phyloP scores from a whole-genome alignment of 1,140 invertebrate species.

The Drosophila mojavensis region DNA sequence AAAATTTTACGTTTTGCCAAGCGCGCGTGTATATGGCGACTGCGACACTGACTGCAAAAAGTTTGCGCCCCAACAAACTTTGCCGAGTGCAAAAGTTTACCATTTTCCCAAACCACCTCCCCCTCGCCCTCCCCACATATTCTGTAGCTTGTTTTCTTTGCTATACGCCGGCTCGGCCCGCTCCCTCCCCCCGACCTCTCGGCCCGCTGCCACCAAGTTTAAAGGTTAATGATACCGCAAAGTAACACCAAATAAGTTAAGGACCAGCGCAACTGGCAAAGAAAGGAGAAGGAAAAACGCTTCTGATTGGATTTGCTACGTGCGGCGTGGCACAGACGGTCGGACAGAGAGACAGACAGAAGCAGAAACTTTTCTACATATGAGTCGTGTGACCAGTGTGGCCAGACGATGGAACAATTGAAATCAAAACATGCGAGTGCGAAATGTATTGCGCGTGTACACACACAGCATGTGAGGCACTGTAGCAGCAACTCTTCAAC shows the following conservation, averaged over 20 bases:
- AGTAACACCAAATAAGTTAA: constrained; percentile 79
- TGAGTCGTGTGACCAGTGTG: constrained; percentile 27
- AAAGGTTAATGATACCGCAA: constrained; percentile 80
- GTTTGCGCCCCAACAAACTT: constrained; percentile 59
- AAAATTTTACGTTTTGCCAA: constrained; percentile 70
- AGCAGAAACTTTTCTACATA: constrained; percentile 15
- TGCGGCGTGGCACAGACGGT: constrained; percentile 20
- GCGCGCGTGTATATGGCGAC: constrained; percentile 9
- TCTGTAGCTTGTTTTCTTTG: neutral
- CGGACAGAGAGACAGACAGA: neutral
- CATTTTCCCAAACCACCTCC: constrained; percentile 32
- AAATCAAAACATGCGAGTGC: neutral
- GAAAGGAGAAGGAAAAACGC: constrained; percentile 48
- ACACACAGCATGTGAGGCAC: neutral
- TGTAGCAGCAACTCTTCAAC: neutral
- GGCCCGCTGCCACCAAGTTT: constrained; percentile 60
- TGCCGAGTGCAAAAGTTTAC: constrained; percentile 76
- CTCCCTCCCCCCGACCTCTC: too few species aligned
- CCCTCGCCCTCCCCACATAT: neutral
- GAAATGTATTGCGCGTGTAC: neutral
- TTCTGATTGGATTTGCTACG: constrained; percentile 77
- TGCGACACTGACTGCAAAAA: constrained; percentile 54
- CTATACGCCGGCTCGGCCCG: constrained; percentile 3
- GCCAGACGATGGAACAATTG: constrained; percentile 15
- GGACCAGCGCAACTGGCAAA: constrained; percentile 27